These are phyloP conservation scores for Acronicta leporina DNA, from an alignment of 2,888 invertebrate species.

Conservation along the genomic window DNA sequence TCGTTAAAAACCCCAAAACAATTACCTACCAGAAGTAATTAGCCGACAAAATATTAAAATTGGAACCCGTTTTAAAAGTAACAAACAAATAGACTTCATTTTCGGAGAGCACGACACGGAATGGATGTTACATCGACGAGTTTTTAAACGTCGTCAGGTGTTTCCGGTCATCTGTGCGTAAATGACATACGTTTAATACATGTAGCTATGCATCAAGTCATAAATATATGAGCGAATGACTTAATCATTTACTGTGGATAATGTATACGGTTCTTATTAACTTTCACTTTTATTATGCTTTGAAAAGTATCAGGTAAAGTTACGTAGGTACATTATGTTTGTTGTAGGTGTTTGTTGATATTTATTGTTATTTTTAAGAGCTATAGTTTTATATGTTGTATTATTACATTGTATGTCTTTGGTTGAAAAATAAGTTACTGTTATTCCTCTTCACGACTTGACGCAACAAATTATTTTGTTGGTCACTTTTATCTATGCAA, in stretches of 20 bases:
- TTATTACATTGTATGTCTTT: too few relatives aligned
- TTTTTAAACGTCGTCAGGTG: constrained; percentile 50
- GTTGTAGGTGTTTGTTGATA: too few relatives aligned
- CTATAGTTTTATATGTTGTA: too few relatives aligned
- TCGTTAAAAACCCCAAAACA: constrained; percentile 40
- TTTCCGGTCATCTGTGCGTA: constrained; percentile 50
- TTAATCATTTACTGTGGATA: constrained; percentile 17
- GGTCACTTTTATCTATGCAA: constrained; percentile 23
- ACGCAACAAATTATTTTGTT: neutral
- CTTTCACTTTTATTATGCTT: constrained; percentile 6
- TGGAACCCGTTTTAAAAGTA: constrained; percentile 60
- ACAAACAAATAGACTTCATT: constrained; percentile 63
- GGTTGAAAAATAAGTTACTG: too few relatives aligned
- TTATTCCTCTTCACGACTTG: neutral
- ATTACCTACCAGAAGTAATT: constrained; percentile 58
- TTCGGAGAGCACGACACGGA: constrained; percentile 39
- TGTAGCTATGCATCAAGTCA: constrained; percentile 13
- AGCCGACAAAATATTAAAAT: constrained; percentile 58
- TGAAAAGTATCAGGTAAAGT: neutral
- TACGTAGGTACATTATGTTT: too few relatives aligned
- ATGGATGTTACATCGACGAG: constrained; percentile 49
- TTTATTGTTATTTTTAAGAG: too few relatives aligned
- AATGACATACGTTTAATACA: constrained; percentile 32
- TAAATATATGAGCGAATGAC: constrained; percentile 6
- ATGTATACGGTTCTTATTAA: neutral